Evolutionary conservation across 2,888 invertebrate genomes (phyloP).

Genomic region (Limnephilus marmoratus): DNA sequence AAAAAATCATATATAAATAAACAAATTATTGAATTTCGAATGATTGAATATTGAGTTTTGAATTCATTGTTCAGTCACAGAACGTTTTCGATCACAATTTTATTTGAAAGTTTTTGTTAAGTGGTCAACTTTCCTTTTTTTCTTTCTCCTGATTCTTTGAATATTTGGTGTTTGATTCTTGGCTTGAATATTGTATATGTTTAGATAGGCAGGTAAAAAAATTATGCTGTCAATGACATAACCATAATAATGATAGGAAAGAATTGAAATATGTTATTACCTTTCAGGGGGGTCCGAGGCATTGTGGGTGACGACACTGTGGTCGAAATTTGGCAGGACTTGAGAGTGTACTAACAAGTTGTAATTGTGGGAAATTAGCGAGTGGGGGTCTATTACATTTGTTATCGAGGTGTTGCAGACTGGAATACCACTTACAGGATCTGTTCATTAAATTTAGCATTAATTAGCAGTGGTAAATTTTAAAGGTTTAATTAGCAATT

Average conservation of each 20-base stretch:
- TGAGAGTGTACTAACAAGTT: constrained; percentile 87
- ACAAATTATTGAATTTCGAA: neutral
- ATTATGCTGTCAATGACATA: neutral
- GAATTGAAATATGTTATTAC: constrained; percentile 69
- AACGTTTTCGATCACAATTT: neutral
- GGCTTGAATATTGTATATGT: neutral
- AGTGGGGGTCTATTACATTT: constrained; percentile 76
- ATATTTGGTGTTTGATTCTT: neutral
- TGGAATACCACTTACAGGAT: constrained; percentile 86
- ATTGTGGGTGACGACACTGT: constrained; percentile 68
- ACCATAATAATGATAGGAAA: neutral
- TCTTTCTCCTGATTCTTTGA: neutral
- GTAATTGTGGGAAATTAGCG: constrained; percentile 83
- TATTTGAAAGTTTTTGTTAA: neutral
- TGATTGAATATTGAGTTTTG: neutral
- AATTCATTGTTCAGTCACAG: neutral
- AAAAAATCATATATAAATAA: neutral
- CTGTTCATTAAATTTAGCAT: constrained; percentile 70
- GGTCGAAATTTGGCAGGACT: constrained; percentile 81
- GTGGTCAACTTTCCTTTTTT: neutral
- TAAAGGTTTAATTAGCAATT: neutral
- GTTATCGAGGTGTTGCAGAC: constrained; percentile 80
- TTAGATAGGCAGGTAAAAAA: neutral
- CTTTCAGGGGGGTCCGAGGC: constrained; percentile 75
- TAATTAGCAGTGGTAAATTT: constrained; percentile 53